Evolutionary conservation across 2,888 invertebrate species (phyloP).

Genomic region (Hydropsyche betteni): DNA sequence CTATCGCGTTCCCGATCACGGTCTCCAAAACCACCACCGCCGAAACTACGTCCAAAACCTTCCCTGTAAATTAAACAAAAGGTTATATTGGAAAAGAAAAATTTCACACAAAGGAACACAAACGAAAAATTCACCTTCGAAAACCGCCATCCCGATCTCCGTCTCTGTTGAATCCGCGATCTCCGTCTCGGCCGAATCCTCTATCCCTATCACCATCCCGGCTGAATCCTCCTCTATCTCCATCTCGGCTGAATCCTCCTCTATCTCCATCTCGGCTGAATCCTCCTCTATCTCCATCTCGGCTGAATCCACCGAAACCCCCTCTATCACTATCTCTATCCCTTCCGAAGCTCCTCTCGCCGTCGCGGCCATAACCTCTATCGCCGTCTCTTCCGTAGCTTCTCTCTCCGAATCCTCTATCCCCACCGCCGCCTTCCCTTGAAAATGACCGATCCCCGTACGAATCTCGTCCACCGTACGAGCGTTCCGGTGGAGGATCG

Average conservation of each 20-base stretch:
- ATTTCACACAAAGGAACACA: not conserved
- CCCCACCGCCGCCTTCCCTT: constrained; percentile 52
- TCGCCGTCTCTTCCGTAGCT: constrained; percentile 49
- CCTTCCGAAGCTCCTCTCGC: constrained; percentile 50
- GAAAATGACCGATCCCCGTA: constrained; percentile 51
- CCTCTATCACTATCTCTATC: constrained; percentile 52
- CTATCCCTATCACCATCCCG: constrained; percentile 51
- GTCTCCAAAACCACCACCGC: constrained; percentile 50
- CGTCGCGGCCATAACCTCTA: constrained; percentile 53
- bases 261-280: constrained; percentile 54
- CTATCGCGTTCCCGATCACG: constrained; percentile 59
- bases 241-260: constrained; percentile 49
- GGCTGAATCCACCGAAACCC: constrained; percentile 43
- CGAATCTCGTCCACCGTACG: constrained; percentile 65
- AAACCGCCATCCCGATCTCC: constrained; percentile 55
- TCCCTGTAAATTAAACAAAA: constrained; percentile 47
- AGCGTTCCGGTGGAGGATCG: constrained; percentile 59
- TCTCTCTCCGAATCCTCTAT: not conserved
- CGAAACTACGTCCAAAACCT: constrained; percentile 47
- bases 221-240: constrained; percentile 52
- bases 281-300: constrained; percentile 53
- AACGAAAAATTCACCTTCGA: constrained; percentile 11
- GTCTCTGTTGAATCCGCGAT: constrained; percentile 42
- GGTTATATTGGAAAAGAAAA: not conserved
- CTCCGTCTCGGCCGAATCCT: constrained; percentile 48